These are phyloP conservation scores for Zaprionus capensis DNA, from an alignment of 1,140 invertebrate genomes.

Conservation along the genomic window DNA sequence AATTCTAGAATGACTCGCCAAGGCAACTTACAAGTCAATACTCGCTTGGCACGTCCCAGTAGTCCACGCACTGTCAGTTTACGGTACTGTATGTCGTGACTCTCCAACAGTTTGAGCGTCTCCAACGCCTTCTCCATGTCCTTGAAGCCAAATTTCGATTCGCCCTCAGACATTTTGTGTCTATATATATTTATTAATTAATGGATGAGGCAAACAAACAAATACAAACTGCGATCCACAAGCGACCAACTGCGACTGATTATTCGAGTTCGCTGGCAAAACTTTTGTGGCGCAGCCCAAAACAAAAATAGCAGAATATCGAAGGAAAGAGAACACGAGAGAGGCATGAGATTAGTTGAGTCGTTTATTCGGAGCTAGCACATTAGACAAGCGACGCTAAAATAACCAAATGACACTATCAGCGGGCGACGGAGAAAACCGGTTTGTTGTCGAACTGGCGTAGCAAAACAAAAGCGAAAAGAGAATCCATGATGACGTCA, in stretches of 20 bases:
- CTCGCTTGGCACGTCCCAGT: slow-evolving; percentile 87
- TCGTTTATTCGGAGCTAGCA: slow-evolving; percentile 15
- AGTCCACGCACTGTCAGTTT: slow-evolving; percentile 87
- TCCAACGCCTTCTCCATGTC: slow-evolving; percentile 88
- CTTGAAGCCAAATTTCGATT: slow-evolving; percentile 89
- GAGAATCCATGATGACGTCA: slow-evolving; percentile 59
- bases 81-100: slow-evolving; percentile 87
- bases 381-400: slow-evolving; percentile 72
- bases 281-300: slow-evolving; percentile 7
- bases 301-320: slow-evolving; percentile 1
- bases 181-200: not conserved
- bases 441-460: slow-evolving; percentile 70
- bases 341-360: slow-evolving; percentile 52
- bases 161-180: slow-evolving; percentile 82
- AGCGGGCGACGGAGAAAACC: slow-evolving; percentile 43
- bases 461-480: slow-evolving; percentile 73
- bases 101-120: slow-evolving; percentile 87
- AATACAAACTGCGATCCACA: slow-evolving; percentile 34
- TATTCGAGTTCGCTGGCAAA: slow-evolving; percentile 10
- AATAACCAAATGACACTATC: slow-evolving; percentile 70
- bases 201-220: not conserved
- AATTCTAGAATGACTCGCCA: not conserved
- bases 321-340: slow-evolving; percentile 37
- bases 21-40: slow-evolving; percentile 86
- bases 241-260: slow-evolving; percentile 55